A percentile compares a stretch with the other conserved stretches of the same genome.
Conservation (phyloP, 2,888 invertebrate genomes). For the Clitarchus hookeri region DNA sequence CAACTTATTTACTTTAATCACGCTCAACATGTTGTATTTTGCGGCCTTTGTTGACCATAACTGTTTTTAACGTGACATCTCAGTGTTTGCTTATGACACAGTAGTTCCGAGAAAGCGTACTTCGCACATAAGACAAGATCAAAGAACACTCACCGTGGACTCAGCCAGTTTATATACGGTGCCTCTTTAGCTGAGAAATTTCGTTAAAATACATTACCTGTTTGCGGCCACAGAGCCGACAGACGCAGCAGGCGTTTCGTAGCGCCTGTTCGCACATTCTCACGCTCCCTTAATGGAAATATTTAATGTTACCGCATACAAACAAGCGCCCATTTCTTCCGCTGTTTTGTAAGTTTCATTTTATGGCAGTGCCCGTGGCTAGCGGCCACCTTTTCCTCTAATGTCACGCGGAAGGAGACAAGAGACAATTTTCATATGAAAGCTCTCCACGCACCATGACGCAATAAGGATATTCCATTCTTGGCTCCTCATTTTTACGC, state of each 20-base stretch:
- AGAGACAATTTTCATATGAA: neutral
- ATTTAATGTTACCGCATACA: neutral
- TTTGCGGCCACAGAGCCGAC: neutral
- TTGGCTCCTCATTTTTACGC: slow-evolving; percentile 19
- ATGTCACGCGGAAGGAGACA: too few species aligned
- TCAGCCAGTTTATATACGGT: neutral
- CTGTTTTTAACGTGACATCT: neutral
- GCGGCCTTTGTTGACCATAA: neutral
- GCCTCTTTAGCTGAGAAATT: neutral
- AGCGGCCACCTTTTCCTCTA: too few species aligned
- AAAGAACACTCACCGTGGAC: neutral
- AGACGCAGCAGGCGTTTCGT: neutral
- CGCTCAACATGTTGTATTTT: neutral
- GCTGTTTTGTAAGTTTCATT: neutral
- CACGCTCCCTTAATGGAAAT: neutral
- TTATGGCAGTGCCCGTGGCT: neutral
- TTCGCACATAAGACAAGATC: neutral
- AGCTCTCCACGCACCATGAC: slow-evolving; percentile 22
- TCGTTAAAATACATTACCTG: neutral
- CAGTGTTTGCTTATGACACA: neutral
- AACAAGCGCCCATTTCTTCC: neutral
- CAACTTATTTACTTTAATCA: neutral
- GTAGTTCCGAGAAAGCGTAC: neutral
- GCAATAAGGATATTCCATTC: slow-evolving; percentile 23
- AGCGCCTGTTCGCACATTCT: neutral